Percentiles rank a stretch among this genome's conserved stretches.
Evolutionary conservation across 1,140 invertebrate genomes (phyloP).

Genomic region (Cydia fagiglandana): DNA sequence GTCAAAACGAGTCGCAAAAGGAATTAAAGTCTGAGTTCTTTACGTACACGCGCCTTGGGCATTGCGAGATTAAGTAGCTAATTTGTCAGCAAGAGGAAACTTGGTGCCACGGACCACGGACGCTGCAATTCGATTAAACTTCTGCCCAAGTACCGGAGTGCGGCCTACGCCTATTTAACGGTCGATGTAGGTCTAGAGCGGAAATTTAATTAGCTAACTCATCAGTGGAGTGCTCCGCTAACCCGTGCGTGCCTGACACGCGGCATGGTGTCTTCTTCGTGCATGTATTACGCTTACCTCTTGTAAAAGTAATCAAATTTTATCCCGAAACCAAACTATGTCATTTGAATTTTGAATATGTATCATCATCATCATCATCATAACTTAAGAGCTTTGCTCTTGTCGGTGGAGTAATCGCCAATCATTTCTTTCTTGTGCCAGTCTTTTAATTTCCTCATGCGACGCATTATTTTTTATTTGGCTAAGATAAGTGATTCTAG

Average conservation of each 20-base stretch:
- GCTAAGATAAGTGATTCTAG: no score
- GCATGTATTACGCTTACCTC: not conserved
- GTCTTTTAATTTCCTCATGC: no score
- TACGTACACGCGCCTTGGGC: conserved; percentile 52
- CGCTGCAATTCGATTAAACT: conserved; percentile 76
- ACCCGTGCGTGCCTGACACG: not conserved
- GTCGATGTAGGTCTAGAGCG: conserved; percentile 62
- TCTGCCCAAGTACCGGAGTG: conserved; percentile 62
- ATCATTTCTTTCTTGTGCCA: no score
- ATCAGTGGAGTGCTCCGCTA: conserved; percentile 42
- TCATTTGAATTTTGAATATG: no score
- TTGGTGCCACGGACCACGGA: conserved; percentile 57
- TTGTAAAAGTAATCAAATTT: not conserved
- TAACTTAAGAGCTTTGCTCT: no score
- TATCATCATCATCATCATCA: no score
- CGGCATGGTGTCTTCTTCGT: not conserved
- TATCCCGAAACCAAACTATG: no score
- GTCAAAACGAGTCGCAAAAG: conserved; percentile 45
- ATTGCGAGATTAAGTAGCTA: conserved; percentile 66
- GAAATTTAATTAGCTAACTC: conserved; percentile 72
- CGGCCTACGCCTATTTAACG: conserved; percentile 70
- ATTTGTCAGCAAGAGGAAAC: conserved; percentile 70
- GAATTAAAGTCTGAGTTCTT: conserved; percentile 57
- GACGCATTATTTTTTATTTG: no score
- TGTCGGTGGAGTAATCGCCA: no score